Percentiles rank a stretch among this genome's conserved stretches.
Evolutionary conservation across 2,888 invertebrate genomes (phyloP).

Genomic region (Deilephila elpenor): DNA sequence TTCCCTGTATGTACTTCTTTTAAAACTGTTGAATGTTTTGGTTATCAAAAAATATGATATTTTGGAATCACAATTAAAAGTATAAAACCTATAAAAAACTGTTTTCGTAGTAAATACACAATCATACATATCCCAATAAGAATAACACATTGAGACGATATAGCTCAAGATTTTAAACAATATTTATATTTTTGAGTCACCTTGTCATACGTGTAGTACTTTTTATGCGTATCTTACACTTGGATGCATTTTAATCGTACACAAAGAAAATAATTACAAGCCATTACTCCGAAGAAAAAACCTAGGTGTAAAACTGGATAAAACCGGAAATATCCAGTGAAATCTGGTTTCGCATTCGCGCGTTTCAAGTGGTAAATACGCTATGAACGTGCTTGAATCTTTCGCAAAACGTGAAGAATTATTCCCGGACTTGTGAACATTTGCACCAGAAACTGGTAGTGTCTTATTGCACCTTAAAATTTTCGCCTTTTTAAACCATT

Average conservation of each 20-base stretch:
- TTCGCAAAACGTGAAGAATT: constrained; percentile 2
- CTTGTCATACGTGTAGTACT: background rate
- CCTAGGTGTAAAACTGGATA: background rate
- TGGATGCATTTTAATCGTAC: background rate
- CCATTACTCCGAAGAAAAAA: background rate
- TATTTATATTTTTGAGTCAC: no score
- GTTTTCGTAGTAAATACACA: no score
- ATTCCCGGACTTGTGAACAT: constrained; percentile 5
- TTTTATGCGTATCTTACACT: background rate
- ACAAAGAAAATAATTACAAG: background rate
- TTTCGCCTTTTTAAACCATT: constrained; percentile 10
- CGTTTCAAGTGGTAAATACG: constrained; percentile 1
- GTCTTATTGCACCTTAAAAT: constrained; percentile 17
- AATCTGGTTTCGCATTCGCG: background rate
- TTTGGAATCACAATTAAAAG: no score
- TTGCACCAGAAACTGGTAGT: background rate
- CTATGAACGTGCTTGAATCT: background rate
- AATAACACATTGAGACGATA: no score
- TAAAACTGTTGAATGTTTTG: no score
- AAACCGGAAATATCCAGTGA: no score
- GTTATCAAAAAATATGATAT: no score
- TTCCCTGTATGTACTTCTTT: no score
- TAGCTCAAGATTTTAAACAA: no score
- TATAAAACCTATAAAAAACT: no score
- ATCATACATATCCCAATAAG: no score